phyloP scores from a whole-genome alignment of 2,113 vertebrate species.

The Leptodactylus fuscus region DNA sequence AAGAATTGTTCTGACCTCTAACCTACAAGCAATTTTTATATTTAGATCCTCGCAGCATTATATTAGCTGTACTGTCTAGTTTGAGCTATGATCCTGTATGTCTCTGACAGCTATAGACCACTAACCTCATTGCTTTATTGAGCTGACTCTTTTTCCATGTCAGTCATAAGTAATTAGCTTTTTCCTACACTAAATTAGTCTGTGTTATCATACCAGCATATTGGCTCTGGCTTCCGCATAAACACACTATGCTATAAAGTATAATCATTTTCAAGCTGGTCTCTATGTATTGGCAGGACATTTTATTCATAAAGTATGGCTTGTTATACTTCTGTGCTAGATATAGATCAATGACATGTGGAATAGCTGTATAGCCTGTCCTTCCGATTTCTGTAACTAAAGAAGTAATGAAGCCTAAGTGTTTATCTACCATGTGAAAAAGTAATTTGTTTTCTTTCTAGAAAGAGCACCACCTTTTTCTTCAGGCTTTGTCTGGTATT shows the following conservation, averaged over 20 bases:
- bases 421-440: no score
- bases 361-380: not conserved
- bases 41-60: conserved; percentile 1
- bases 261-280: not conserved
- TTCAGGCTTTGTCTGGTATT: no score
- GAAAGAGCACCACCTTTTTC: no score
- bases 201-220: conserved; percentile 12
- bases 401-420: no score
- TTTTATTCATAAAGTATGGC: not conserved
- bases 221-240: not conserved
- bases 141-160: conserved; percentile 42
- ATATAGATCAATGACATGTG: not conserved
- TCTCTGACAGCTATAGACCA: conserved; percentile 37
- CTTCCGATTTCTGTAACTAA: not conserved
- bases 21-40: conserved; percentile 28
- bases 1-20: conserved; percentile 27
- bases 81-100: conserved; percentile 27
- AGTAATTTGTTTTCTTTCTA: no score
- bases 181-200: conserved; percentile 31
- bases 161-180: conserved; percentile 43
- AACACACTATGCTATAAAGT: not conserved
- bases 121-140: conserved; percentile 45
- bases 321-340: not conserved
- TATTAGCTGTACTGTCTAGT: conserved; percentile 39
- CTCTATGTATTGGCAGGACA: not conserved